Conservation (phyloP, 2,113 vertebrate species). For the Sisor rabdophorus region DNA sequence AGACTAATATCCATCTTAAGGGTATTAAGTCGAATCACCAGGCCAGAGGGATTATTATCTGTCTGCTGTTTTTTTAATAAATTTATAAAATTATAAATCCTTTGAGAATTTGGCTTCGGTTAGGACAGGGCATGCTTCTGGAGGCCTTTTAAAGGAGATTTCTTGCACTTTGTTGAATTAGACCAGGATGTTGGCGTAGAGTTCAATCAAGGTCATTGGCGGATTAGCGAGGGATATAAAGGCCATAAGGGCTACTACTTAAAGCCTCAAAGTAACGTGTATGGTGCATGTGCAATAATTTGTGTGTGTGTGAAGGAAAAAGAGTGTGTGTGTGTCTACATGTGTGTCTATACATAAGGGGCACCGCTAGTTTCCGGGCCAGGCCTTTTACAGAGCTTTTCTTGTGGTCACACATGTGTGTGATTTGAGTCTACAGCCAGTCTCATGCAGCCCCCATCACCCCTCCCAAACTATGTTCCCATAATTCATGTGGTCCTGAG, state of each 20-base stretch:
- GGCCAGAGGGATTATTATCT: not conserved
- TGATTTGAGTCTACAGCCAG: slow-evolving; percentile 64
- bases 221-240: slow-evolving; percentile 31
- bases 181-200: slow-evolving; percentile 26
- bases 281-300: slow-evolving; percentile 3
- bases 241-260: slow-evolving; percentile 23
- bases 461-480: slow-evolving; percentile 14
- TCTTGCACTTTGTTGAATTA: slow-evolving; percentile 11
- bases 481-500: slow-evolving; percentile 44
- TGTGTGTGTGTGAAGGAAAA: not conserved
- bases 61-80: not conserved
- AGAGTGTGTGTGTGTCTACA: slow-evolving; percentile 20
- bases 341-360: slow-evolving; percentile 35
- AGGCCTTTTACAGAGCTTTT: slow-evolving; percentile 69
- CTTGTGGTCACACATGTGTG: slow-evolving; percentile 76
- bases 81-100: not conserved
- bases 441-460: slow-evolving; percentile 39
- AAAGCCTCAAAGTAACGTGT: slow-evolving; percentile 25
- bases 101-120: slow-evolving; percentile 9
- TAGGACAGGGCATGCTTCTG: not conserved
- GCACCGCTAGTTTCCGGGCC: slow-evolving; percentile 63
- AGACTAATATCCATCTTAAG: not conserved
- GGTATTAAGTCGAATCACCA: not conserved
- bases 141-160: slow-evolving; percentile 5
- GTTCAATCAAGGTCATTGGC: slow-evolving; percentile 23